Conservation (phyloP, 2,888 invertebrate species). For the Leptinotarsa rubiginosa region DNA sequence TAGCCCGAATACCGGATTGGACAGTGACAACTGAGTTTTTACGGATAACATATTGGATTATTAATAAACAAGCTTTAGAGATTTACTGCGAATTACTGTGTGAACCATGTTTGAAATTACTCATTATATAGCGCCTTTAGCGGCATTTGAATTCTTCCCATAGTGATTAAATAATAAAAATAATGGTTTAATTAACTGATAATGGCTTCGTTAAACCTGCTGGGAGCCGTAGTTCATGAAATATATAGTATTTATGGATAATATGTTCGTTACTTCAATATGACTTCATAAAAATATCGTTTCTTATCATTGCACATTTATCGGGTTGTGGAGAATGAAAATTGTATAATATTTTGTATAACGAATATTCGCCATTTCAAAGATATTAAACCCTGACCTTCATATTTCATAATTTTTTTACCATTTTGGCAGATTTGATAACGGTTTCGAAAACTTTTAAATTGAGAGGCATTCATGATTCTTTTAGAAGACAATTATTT, state of each 20-base stretch:
- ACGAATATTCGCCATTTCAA: too few species aligned
- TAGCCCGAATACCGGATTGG: too few species aligned
- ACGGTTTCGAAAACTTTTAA: too few species aligned
- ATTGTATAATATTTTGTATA: background rate
- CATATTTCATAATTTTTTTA: too few species aligned
- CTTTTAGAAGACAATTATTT: too few species aligned
- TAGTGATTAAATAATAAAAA: conserved; percentile 4
- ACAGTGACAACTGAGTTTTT: too few species aligned
- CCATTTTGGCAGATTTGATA: too few species aligned
- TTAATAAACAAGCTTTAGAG: background rate
- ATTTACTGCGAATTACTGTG: background rate
- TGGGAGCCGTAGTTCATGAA: background rate
- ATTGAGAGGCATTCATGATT: too few species aligned
- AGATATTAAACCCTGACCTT: too few species aligned
- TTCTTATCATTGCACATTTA: background rate
- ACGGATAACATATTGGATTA: background rate
- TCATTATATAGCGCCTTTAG: background rate
- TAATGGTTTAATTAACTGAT: background rate
- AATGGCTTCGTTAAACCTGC: background rate
- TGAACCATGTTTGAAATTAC: background rate
- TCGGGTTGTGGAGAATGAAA: background rate
- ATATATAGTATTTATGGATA: background rate
- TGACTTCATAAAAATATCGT: conserved; percentile 2
- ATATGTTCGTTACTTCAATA: background rate
- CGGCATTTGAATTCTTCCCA: background rate